Evolutionary conservation across 2,113 vertebrate genomes (phyloP).

Genomic region (Regulus satrapa): DNA sequence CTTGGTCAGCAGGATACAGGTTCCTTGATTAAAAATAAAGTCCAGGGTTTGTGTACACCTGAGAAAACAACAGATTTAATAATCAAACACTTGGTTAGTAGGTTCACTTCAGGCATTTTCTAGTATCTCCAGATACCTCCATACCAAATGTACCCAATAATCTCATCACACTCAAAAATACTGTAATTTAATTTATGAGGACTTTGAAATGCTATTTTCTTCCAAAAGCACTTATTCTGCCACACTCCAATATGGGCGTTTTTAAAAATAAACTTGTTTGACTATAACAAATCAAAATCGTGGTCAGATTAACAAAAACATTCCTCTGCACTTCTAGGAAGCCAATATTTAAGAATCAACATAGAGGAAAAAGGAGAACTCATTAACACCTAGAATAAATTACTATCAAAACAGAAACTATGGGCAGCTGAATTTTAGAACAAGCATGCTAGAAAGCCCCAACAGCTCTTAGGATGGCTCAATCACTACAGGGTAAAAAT

Average conservation of each 20-base stretch:
- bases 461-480: background rate
- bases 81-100: background rate
- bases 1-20: background rate
- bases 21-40: background rate
- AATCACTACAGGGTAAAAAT: background rate
- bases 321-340: background rate
- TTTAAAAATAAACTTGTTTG: background rate
- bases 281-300: background rate
- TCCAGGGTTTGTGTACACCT: background rate
- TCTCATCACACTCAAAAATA: background rate
- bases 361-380: background rate
- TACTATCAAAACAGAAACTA: background rate
- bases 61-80: background rate
- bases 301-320: background rate
- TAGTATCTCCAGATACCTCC: background rate
- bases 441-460: background rate
- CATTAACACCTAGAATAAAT: background rate
- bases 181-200: accelerated
- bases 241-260: background rate
- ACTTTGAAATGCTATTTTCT: background rate
- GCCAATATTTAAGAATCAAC: background rate
- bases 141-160: background rate
- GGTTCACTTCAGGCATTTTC: background rate
- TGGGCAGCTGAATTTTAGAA: background rate
- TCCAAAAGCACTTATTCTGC: background rate